Base-by-base conservation (phyloP, 53 echinoderm and acorn worm species). In the Hippasteria phrygiana region DNA sequence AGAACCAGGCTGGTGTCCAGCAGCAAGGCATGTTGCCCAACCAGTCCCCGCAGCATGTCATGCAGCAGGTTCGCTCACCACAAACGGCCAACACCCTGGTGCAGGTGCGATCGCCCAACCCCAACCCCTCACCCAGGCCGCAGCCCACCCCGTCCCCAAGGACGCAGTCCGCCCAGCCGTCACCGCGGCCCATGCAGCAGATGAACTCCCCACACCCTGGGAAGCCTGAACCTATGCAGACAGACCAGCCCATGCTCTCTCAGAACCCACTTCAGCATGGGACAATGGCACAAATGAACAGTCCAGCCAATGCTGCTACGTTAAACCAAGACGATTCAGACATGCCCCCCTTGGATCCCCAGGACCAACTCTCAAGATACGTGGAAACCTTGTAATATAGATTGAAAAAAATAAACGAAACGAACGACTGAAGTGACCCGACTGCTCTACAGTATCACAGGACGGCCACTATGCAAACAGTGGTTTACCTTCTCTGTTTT, bases 131-230 rank as follows among this genome's bases (percentile, higher is more conserved):
- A 17, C 99, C 99, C 29, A 87, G 99, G 83, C 99, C 99, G n/a
- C 99, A 96, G 81, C 96, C 99, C 37, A 90, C 96, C 43, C 99
- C 99, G 41, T 99, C 99, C 11, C 99, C 99, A 80, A 94, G 99
- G 88, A 99, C 96, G 45, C 92, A 93, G 43, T 96, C 96, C 63
- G 92, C 96, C 51, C 99, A 99, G 89, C 96, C 91, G 40, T 99
- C 99, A n/a, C 99, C 99, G 20, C 91, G 96, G 78, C 88, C 96
- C 35, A 91, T 93, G 62, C 90, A 87, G 59, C 93, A 93, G 83
- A 98, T 94, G 77, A 92, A 99, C 80, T 96, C 99, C 0, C 98
- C 95, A 5, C 95, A 95, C 48, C 94, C 92, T 38, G 94, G 91
- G 74, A 88, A 87, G 50, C 85, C 98, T 46, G 99, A 99, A 87